These are phyloP conservation scores for Cheumatopsyche charites DNA, from an alignment of 1,140 invertebrate genomes.

Conservation along the genomic window DNA sequence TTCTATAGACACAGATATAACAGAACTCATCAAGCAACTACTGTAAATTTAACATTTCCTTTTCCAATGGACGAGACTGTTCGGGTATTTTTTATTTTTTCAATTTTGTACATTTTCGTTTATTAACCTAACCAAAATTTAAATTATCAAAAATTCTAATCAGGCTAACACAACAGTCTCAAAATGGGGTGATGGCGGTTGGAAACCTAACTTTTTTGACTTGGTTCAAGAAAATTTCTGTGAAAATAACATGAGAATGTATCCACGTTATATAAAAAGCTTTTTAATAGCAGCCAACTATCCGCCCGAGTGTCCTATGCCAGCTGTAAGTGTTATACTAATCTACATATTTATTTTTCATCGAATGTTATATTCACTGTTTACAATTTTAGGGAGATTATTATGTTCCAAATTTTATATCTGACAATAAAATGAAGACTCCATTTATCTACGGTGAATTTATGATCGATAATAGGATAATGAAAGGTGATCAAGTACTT, in stretches of 20 bases:
- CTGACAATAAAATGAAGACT: neutral
- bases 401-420: neutral
- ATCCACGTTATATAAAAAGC: neutral
- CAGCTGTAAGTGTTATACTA: no score
- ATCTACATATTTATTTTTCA: no score
- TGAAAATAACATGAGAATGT: neutral
- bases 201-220: conserved; percentile 4
- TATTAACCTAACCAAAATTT: neutral
- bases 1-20: neutral
- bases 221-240: neutral
- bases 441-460: conserved; percentile 12
- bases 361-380: no score
- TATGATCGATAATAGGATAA: neutral
- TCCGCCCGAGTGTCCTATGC: neutral
- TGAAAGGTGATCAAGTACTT: neutral
- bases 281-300: neutral
- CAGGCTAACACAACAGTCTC: neutral
- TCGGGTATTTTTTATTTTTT: conserved; percentile 12
- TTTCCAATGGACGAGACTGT: conserved; percentile 24
- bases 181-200: conserved; percentile 5
- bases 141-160: neutral
- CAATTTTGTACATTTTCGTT: neutral
- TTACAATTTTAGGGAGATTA: neutral
- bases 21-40: conserved; percentile 27
- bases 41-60: conserved; percentile 11